Conservation (phyloP, 1,140 invertebrate species). For the Drosophila tsacasi region DNA sequence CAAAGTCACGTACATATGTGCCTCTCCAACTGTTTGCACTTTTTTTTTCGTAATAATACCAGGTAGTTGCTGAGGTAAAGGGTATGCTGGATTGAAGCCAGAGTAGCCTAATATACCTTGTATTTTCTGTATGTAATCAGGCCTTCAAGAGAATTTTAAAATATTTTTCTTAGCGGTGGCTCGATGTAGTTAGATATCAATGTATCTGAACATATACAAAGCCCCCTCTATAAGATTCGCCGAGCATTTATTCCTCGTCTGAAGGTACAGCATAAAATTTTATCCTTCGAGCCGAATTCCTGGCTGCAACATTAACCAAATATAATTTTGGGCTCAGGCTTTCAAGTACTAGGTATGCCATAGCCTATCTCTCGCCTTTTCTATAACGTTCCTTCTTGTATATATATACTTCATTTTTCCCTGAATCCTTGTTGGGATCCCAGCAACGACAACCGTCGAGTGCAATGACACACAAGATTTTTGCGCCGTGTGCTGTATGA, state of each 20-base stretch:
- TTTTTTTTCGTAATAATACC: constrained; percentile 11
- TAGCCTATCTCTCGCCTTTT: not conserved
- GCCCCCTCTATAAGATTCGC: no score
- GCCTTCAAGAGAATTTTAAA: not conserved
- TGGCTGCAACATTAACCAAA: not conserved
- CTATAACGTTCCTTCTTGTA: not conserved
- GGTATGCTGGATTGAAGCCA: not conserved
- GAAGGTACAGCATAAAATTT: not conserved
- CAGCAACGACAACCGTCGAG: constrained; percentile 54
- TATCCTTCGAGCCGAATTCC: not conserved
- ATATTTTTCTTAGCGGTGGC: not conserved
- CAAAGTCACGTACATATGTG: constrained; percentile 8
- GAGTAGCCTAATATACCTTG: not conserved
- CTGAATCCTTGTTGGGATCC: constrained; percentile 15
- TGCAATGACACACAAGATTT: constrained; percentile 81
- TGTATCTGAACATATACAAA: no score
- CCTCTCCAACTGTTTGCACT: not conserved
- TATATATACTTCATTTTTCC: not conserved
- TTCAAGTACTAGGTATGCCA: not conserved
- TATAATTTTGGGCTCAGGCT: not conserved
- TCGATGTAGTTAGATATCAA: no score
- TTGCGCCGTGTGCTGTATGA: constrained; percentile 71
- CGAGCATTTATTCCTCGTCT: no score
- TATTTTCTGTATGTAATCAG: not conserved
- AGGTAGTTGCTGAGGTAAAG: no score